These are phyloP conservation scores for Idaea biselata DNA, from an alignment of 2,888 invertebrate species.

Conservation along the genomic window DNA sequence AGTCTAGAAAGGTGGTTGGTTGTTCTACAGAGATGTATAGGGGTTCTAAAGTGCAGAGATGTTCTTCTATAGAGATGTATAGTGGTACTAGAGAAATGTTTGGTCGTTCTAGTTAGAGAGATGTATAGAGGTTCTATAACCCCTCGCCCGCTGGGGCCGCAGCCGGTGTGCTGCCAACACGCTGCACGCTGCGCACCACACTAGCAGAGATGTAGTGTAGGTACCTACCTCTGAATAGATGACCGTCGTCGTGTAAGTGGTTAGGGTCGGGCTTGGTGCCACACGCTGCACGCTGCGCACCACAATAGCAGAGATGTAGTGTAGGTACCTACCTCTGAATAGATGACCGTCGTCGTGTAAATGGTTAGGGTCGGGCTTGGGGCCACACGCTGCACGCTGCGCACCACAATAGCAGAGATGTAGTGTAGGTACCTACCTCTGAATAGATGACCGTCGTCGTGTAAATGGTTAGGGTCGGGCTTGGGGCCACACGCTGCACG, in stretches of 20 bases:
- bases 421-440: no score
- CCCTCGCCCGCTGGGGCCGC: background rate
- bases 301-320: conserved; percentile 29
- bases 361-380: background rate
- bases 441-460: background rate
- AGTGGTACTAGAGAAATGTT: no score
- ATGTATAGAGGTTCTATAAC: no score
- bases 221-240: conserved; percentile 42
- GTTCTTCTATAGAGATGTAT: no score
- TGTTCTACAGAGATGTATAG: no score
- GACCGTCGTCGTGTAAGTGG: background rate
- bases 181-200: conserved; percentile 3
- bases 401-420: background rate
- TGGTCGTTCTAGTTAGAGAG: no score
- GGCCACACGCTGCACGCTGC: background rate
- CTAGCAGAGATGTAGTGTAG: conserved; percentile 52
- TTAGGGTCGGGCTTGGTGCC: conserved; percentile 65
- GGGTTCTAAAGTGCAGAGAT: no score
- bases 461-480: background rate
- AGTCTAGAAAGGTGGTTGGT: no score
- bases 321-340: no score
- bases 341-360: background rate
- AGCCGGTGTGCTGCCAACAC: background rate
- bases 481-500: background rate
- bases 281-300: conserved; percentile 57